Base-by-base conservation (phyloP, 2,888 invertebrate species). In the Cristatella mucedo region DNA sequence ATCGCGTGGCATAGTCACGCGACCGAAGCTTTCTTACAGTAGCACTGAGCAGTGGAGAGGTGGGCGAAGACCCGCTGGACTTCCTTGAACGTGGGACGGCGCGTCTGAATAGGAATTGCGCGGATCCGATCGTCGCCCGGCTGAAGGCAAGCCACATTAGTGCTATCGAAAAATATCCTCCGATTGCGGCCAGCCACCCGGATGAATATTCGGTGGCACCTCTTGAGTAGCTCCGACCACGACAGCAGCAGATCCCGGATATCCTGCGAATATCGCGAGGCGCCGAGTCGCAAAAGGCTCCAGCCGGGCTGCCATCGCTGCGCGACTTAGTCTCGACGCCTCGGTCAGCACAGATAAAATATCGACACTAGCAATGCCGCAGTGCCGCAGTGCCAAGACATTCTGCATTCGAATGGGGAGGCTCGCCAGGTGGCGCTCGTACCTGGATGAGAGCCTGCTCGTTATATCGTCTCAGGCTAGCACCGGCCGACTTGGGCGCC, bases 81-180 rank as follows among this genome's bases (percentile, higher is more conserved):
- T 68, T 86, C 85, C 38, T 74, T 77, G 52, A 76, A 80, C 0
- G 82, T 82, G 0, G 86, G 80, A 49, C 82, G 73, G 49, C 78
- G 70, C 0, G 85, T 84, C 0, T 80, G 77, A 65, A 86, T 83
- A 0, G 86, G 85, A 46, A 86, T 71, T 16, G 53, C 47, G 29
- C 59, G 38, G 11, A 63, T 52, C 21, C 61, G 44, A 3, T 26
- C 19, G 41, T 64, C 64, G 29, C 51, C 47, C 43, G 57, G 58
- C 36, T 46, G 48, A 2, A 85, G 60, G 1, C 78, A 73, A 0
- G 82, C 77, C 40, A 15, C 26, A 4, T 69, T 73, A 57, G 77
- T 77, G 0, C 82, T 81, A 9, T 74, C 73, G 56, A 82, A 84
- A 32, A 86, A 64, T 1, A 81, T 74, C 1, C 71, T 71, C 31